These are phyloP conservation scores for Hydrocynus forskahlii DNA, from an alignment of 2,797 vertebrate genomes.

Conservation along the genomic window DNA sequence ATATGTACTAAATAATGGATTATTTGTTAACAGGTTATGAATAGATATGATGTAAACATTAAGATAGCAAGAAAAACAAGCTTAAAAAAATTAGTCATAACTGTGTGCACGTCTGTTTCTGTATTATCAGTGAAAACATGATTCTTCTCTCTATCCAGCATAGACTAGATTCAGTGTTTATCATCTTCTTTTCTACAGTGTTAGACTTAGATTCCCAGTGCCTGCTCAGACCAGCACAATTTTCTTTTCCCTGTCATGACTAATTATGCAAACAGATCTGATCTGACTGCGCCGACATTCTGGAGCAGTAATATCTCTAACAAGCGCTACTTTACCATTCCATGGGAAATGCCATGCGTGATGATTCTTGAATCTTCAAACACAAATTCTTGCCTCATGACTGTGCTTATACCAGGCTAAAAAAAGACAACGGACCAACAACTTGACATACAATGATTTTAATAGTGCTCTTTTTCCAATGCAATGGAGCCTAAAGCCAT, in stretches of 20 bases:
- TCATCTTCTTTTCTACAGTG: neutral
- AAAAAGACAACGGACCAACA: constrained; percentile 63
- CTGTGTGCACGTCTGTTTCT: neutral
- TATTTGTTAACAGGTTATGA: too few species aligned
- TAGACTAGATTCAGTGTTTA: neutral
- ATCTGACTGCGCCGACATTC: neutral
- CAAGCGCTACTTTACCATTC: neutral
- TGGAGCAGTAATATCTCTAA: neutral
- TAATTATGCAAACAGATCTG: neutral
- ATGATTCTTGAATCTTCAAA: neutral
- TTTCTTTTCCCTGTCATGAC: constrained; percentile 17
- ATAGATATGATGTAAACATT: too few species aligned
- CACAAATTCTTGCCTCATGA: neutral
- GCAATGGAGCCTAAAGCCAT: constrained; percentile 64
- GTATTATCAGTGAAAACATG: neutral
- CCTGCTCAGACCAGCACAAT: neutral
- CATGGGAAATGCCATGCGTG: neutral
- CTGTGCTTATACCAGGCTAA: neutral
- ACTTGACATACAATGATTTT: constrained; percentile 68
- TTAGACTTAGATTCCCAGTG: neutral
- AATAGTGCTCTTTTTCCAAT: constrained; percentile 53
- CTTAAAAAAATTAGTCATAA: too few species aligned
- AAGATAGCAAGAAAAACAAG: too few species aligned
- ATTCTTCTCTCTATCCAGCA: too few species aligned
- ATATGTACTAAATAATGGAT: too few species aligned